Conservation (phyloP, 53 echinoderm and acorn worm genomes). For the Luidia sarsii region DNA sequence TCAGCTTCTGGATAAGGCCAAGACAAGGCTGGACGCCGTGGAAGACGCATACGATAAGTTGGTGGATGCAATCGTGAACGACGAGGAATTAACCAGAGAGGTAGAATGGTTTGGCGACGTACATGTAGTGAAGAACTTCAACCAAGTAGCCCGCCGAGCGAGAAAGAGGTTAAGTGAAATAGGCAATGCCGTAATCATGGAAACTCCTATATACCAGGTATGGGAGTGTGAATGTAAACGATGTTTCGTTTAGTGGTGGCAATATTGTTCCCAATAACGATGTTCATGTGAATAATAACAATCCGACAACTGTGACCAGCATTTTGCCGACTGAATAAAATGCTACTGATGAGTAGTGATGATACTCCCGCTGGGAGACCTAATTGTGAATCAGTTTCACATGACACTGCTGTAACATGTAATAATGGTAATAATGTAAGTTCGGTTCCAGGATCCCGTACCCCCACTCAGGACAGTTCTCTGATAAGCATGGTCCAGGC, state of each 20-base stretch:
- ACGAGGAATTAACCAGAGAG: conserved; percentile 12
- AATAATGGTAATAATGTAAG: neutral
- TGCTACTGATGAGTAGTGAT: neutral
- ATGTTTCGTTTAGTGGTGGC: neutral
- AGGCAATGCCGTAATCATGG: conserved; percentile 5
- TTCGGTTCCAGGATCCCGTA: neutral
- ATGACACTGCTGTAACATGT: neutral
- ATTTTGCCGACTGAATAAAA: too few species aligned
- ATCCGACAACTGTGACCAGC: neutral
- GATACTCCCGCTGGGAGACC: conserved; percentile 14
- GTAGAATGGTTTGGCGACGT: conserved; percentile 33
- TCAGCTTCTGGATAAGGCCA: conserved; percentile 34
- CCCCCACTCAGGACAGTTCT: neutral
- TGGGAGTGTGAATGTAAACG: neutral
- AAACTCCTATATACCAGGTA: neutral
- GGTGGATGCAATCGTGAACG: conserved; percentile 26
- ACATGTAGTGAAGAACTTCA: neutral
- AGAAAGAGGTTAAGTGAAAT: conserved; percentile 35
- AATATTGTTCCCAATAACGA: too few species aligned
- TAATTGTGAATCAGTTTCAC: conserved; percentile 7
- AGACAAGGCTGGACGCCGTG: conserved; percentile 18
- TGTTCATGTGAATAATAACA: conserved; percentile 17
- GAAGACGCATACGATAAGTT: conserved; percentile 38
- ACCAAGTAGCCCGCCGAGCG: conserved; percentile 21
- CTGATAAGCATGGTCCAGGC: conserved; percentile 7